A percentile compares a stretch with the other conserved stretches of the same genome.
Conservation (phyloP, 2,113 vertebrate species). For the Elephas maximus region DNA sequence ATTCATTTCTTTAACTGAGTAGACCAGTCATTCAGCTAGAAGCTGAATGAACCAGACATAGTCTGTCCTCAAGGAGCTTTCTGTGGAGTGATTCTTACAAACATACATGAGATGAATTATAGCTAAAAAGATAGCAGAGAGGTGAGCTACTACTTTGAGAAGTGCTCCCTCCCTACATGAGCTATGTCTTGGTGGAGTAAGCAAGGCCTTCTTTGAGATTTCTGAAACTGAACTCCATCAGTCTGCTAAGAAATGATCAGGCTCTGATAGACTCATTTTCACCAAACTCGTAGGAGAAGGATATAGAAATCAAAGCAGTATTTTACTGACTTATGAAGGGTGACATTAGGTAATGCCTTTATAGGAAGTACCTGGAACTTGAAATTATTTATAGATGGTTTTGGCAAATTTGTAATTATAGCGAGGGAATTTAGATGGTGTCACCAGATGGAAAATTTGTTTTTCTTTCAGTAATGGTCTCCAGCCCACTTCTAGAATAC, state of each 20-base stretch:
- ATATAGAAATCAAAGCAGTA: not conserved
- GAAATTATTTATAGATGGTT: not conserved
- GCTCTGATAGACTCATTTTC: not conserved
- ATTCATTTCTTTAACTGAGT: not conserved
- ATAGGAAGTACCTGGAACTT: not conserved
- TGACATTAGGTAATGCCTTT: not conserved
- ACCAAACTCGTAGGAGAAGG: not conserved
- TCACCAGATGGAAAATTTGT: not conserved
- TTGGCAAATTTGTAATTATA: slow-evolving; percentile 5
- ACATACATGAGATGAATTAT: not conserved
- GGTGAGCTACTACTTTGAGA: not conserved
- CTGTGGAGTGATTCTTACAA: not conserved
- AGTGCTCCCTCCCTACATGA: rapidly evolving
- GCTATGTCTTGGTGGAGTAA: not conserved
- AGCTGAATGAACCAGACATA: not conserved
- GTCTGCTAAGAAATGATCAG: not conserved
- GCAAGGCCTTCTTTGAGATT: not conserved
- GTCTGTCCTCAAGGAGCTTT: not conserved
- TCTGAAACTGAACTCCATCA: not conserved
- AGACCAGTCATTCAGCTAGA: not conserved
- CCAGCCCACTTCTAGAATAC: not conserved
- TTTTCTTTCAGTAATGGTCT: not conserved
- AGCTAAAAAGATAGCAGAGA: not conserved
- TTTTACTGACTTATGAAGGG: not conserved
- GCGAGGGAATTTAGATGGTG: not conserved